Base-by-base conservation (phyloP, 2,888 invertebrate genomes). In the Rhaphigaster nebulosa region DNA sequence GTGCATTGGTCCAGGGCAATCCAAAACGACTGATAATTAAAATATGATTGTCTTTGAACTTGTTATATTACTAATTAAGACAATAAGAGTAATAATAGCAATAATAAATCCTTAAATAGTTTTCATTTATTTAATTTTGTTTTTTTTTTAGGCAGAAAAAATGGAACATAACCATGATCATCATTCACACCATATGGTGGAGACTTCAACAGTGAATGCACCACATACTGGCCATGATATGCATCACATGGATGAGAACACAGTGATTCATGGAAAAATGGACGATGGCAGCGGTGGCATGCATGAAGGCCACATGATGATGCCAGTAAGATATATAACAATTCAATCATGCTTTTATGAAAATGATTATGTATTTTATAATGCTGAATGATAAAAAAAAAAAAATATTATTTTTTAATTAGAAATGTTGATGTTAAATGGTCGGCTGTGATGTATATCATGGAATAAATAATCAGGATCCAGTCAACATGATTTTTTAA, bases 261-360 rank as follows among this genome's bases (percentile, higher is more conserved):
- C 54, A 5, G 18, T 34, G 54, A 56, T 29, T 54, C 87, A 87
- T 34, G 54, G 87, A 50, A 23, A 56, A 56, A 88, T 88, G 88
- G 88, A 88, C 20, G 38, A 56, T 26, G 60, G 88, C 0, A 56
- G 65, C 41, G 60, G 45, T 23, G 88, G 88, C 12, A 60, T 56
- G 60, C 56, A 60, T n/a, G 88, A 45, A 13, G 45, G 60, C 10
- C 88, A 88, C 45, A 88, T 88, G 88, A 88, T 88, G 88, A 88
- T 88, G 88, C 56, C 54, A 20, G 88, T 88, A n/a, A 88, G 84
- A 65, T 15, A 18, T 65, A 20, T 38, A 60, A 52, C n/a, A 3
- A 26, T 76, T 76, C 23, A 76, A 65, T 65, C 20, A 29, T 29
- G 29, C 6, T 18, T 5, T 65, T 65, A 65, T 29, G 15, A 65